Base-by-base conservation (phyloP, 1,140 invertebrate species). In the Notospermus geniculatus region DNA sequence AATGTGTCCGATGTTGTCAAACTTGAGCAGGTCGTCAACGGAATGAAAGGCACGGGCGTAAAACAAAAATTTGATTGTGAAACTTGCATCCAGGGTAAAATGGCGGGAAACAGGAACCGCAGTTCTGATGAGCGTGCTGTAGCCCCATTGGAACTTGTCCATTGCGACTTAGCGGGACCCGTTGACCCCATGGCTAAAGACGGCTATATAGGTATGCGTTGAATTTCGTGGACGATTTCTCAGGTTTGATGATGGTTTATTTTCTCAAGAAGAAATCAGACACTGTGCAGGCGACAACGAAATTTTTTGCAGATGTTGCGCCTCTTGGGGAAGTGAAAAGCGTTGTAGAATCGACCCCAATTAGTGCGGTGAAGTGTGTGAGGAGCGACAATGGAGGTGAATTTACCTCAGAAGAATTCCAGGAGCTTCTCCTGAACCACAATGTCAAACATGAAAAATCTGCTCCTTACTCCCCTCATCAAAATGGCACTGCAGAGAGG, bases 231-330 rank as follows among this genome's bases (percentile, higher is more conserved):
- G 65, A 66, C 58, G 41, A 59, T 53, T 66, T 28, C 46, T 63
- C 65, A 25, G 29, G 54, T 19, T 23, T 43, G 15, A 41, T 32
- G 22, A 54, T 29, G n/a, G 57, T 59, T 9, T 66, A 64, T 39
- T 63, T 63, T 54, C 43, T 66, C 22, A 54, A 63, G 41, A 19
- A 36, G 29, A 63, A 66, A 39, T 53, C 45, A 39, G 62, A 66
- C 50, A 13, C 43, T 45, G 32, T 57, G 29, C 29, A 43, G 5
- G 57, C 56, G 13, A 41, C 45, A 7, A 54, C 41, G 46, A 27
- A 55, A 30, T 63, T 25, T 19, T 17, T 56, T 41, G 60, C 60
- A 23, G 60, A 62, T 29, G n/a, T 55, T 23, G 54, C 54, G 11
- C 25, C 54, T 27, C 27, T 23, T 55, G 54, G 17, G 17, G n/a